Conservation (phyloP, 1,140 invertebrate genomes). For the Drosophila sucinea region DNA sequence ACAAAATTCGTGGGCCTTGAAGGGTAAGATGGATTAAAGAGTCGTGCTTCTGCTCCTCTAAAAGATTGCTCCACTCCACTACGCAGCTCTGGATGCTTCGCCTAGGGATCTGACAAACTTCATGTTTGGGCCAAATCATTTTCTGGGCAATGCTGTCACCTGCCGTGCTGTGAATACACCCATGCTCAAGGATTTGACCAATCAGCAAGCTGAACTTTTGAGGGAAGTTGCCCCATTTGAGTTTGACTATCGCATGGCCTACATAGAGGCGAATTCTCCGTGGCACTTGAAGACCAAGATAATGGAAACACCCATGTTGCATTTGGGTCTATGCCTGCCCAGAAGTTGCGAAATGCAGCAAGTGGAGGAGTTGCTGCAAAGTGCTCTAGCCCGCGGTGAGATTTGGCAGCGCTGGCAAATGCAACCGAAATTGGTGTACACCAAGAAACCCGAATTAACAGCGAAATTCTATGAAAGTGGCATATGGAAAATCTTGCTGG, state of each 20-base stretch:
- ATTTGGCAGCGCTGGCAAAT: slow-evolving; percentile 26
- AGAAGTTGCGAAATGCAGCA: slow-evolving; percentile 19
- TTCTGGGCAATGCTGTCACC: slow-evolving; percentile 52
- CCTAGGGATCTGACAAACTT: slow-evolving; percentile 39
- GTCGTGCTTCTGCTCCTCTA: too few relatives aligned
- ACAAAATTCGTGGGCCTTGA: slow-evolving; percentile 41
- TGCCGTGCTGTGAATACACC: slow-evolving; percentile 33
- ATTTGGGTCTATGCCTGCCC: slow-evolving; percentile 56
- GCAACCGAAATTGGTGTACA: slow-evolving; percentile 24
- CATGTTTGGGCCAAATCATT: slow-evolving; percentile 42
- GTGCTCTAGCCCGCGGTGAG: not conserved
- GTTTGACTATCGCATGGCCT: slow-evolving; percentile 47
- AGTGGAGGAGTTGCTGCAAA: slow-evolving; percentile 35
- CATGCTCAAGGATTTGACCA: slow-evolving; percentile 13
- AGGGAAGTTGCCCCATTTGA: slow-evolving; percentile 25
- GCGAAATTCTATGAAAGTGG: slow-evolving; percentile 16
- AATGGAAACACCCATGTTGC: slow-evolving; percentile 19
- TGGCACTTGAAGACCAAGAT: slow-evolving; percentile 18
- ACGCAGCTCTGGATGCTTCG: slow-evolving; percentile 56
- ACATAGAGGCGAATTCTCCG: slow-evolving; percentile 34
- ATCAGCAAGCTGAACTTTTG: not conserved
- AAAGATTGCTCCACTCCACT: too few relatives aligned
- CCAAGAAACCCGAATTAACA: slow-evolving; percentile 27
- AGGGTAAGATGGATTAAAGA: slow-evolving; percentile 29
- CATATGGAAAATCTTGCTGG: not conserved